phyloP scores from a whole-genome alignment of 2,888 invertebrate species.

The Macrophya annulata region DNA sequence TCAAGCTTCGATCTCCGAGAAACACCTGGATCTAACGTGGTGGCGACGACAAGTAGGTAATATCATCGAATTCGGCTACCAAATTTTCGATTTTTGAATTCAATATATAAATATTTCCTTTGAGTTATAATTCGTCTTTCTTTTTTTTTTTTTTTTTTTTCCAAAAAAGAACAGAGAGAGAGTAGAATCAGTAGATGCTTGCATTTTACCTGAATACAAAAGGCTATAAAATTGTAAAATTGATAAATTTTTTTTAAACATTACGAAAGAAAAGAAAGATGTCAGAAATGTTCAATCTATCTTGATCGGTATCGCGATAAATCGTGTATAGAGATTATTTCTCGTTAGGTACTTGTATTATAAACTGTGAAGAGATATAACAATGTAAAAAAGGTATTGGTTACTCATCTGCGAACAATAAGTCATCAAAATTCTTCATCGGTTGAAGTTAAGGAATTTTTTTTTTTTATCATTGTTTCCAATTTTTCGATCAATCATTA shows the following conservation, averaged over 20 bases:
- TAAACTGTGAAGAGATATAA: no score
- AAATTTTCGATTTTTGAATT: neutral
- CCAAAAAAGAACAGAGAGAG: no score
- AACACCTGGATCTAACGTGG: neutral
- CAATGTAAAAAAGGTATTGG: neutral
- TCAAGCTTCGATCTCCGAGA: neutral
- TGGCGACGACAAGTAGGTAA: neutral
- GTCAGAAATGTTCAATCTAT: neutral
- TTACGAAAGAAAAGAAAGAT: neutral
- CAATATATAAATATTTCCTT: neutral
- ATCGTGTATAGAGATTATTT: neutral
- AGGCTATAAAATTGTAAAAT: no score
- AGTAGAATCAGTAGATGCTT: no score
- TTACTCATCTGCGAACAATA: neutral
- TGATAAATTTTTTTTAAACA: no score
- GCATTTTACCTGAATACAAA: no score
- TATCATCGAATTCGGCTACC: neutral
- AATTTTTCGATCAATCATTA: neutral
- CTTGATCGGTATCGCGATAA: neutral
- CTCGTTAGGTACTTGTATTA: no score
- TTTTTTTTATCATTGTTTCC: neutral
- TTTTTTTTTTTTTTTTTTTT: neutral
- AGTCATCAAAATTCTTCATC: neutral
- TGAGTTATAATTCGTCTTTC: neutral
- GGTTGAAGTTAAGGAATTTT: neutral